Evolutionary conservation across 2,888 invertebrate genomes (phyloP).

Genomic region (Pheosia gnoma): DNA sequence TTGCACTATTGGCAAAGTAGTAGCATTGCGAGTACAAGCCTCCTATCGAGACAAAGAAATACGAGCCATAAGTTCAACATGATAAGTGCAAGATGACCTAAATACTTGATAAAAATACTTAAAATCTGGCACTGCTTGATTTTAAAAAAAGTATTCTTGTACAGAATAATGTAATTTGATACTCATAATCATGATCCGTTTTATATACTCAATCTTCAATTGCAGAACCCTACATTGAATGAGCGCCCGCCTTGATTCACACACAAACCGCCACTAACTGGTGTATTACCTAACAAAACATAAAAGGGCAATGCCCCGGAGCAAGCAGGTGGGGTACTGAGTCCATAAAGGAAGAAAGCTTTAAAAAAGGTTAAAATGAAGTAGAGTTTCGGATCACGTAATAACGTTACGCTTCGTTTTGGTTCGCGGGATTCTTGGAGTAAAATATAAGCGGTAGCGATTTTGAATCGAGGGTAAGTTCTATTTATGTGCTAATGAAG

Average conservation of each 20-base stretch:
- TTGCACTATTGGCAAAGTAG: too few relatives aligned
- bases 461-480: background rate
- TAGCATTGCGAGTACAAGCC: too few relatives aligned
- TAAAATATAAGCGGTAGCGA: conserved; percentile 30
- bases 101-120: too few relatives aligned
- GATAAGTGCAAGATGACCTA: too few relatives aligned
- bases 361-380: conserved; percentile 76
- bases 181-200: background rate
- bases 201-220: background rate
- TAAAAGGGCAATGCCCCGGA: conserved; percentile 71
- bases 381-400: conserved; percentile 67
- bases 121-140: too few relatives aligned
- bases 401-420: conserved; percentile 71
- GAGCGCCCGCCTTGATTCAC: conserved; percentile 51
- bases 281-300: conserved; percentile 65
- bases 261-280: conserved; percentile 59
- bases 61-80: too few relatives aligned
- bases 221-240: conserved; percentile 46
- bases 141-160: too few relatives aligned
- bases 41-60: too few relatives aligned
- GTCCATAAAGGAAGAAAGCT: conserved; percentile 75
- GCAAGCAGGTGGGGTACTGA: conserved; percentile 79
- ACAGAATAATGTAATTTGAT: too few relatives aligned
- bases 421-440: conserved; percentile 44
- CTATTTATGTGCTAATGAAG: too few relatives aligned